phyloP scores from a whole-genome alignment of 2,888 invertebrate species.

The Nomada goodeniana region DNA sequence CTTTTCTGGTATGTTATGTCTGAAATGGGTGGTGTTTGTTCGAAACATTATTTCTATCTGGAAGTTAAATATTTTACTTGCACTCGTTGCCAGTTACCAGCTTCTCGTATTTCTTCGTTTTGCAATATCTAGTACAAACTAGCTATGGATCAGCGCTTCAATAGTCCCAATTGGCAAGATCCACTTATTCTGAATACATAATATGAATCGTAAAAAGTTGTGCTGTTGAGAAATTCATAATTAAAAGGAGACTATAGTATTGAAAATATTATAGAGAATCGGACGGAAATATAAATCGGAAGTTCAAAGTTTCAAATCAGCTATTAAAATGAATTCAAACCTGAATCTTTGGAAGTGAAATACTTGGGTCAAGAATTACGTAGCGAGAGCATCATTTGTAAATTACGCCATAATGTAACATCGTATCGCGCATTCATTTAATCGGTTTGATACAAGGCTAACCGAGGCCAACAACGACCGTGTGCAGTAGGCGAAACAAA shows the following conservation, averaged over 20 bases:
- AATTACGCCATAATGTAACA: neutral
- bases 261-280: too few species aligned
- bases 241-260: too few species aligned
- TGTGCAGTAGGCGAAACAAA: slow-evolving; percentile 16
- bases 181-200: neutral
- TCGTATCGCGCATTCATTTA: neutral
- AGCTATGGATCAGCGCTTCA: neutral
- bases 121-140: neutral
- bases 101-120: neutral
- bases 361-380: neutral
- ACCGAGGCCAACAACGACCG: neutral
- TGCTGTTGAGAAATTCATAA: too few species aligned
- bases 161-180: neutral
- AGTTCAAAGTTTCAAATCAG: too few species aligned
- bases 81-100: neutral
- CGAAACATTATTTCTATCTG: too few species aligned
- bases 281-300: too few species aligned
- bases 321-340: too few species aligned
- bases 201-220: too few species aligned
- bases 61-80: too few species aligned
- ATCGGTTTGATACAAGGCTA: neutral
- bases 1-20: too few species aligned
- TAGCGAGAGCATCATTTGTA: neutral
- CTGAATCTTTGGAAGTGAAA: too few species aligned
- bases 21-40: too few species aligned